Base-by-base conservation (phyloP, 2,888 invertebrate genomes). In the Ennomos quercinarius region DNA sequence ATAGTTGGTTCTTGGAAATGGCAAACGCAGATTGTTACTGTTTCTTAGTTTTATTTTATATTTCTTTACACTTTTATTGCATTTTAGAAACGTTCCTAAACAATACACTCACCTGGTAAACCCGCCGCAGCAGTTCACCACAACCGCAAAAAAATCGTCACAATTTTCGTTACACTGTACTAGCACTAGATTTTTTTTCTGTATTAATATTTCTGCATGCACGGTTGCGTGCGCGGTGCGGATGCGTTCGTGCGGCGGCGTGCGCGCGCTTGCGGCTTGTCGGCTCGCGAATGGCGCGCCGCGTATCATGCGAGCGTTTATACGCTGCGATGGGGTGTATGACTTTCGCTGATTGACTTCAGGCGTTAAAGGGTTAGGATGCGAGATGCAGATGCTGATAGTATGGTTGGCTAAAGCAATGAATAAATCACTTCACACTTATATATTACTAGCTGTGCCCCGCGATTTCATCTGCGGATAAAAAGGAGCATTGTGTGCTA, bases 331-430 rank as follows among this genome's bases (percentile, higher is more conserved):
- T 78, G 80, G 80, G 81, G 72, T 79, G 73, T 70, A 79, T 78
- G 79, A 90, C 91, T 91, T 91, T 91, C 91, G 90, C 89, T 81
- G 75, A 71, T 61, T 66, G 65, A 60, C 62, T 69, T 65, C 66
- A 65, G 63, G 66, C 65, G 70, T 63, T 70, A 54, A 63, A 66
- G 68, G 67, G 70, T 63, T 67, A 63, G 59, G 53, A 57, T 49
- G 44, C 27, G 38, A 39, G 47, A 38, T 47, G n/a, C n/a, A 27
- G 34, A 34, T 43, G 43, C n/a, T 40, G 39, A 12, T 38, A 48
- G 10, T 34, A 37, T 27, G n/a, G 39, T 11, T 11, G 27, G 27
- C 6, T 27, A 27, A 27, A 27, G 6, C 27, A 27, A 27, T 27
- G 3, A 17, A 17, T 2, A 17, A 17, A 17, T 17, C 6, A 27